Conservation (phyloP, 2,113 vertebrate genomes). For the Corvus hawaiiensis region DNA sequence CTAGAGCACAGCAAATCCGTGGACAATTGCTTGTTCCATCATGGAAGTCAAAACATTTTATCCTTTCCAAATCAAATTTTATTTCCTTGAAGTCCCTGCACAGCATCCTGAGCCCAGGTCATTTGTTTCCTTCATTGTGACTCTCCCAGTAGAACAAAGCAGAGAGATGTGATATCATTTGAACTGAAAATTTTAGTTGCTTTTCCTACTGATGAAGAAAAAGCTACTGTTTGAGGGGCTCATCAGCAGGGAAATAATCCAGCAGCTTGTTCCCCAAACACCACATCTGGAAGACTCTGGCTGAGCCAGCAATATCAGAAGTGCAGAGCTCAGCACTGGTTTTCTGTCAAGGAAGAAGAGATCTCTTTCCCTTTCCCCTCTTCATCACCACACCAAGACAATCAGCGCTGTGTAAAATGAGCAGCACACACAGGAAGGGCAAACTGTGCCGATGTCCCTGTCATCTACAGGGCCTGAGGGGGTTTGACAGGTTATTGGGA, state of each 20-base stretch:
- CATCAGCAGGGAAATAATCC: background rate
- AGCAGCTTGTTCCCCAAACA: background rate
- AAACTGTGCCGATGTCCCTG: background rate
- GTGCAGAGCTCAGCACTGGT: background rate
- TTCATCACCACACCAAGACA: background rate
- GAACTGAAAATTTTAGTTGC: background rate
- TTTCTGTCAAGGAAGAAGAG: background rate
- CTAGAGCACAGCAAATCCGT: slow-evolving; percentile 53
- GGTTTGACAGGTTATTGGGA: background rate
- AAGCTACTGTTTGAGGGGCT: background rate
- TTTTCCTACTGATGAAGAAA: background rate
- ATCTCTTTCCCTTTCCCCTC: background rate
- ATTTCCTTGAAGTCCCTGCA: slow-evolving; percentile 1
- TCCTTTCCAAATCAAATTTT: slow-evolving; percentile 43
- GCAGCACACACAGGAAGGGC: background rate
- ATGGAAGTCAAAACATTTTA: slow-evolving; percentile 58
- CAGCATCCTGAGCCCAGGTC: background rate
- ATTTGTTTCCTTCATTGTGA: slow-evolving; percentile 13
- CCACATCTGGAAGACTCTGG: background rate
- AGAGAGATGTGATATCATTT: background rate
- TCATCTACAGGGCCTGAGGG: background rate
- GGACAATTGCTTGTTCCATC: slow-evolving; percentile 51
- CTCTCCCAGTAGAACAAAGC: background rate
- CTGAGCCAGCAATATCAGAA: background rate
- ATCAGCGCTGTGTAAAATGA: background rate